Conservation (phyloP, 53 echinoderm and acorn worm species). For the Mesocentrotus franciscanus region DNA sequence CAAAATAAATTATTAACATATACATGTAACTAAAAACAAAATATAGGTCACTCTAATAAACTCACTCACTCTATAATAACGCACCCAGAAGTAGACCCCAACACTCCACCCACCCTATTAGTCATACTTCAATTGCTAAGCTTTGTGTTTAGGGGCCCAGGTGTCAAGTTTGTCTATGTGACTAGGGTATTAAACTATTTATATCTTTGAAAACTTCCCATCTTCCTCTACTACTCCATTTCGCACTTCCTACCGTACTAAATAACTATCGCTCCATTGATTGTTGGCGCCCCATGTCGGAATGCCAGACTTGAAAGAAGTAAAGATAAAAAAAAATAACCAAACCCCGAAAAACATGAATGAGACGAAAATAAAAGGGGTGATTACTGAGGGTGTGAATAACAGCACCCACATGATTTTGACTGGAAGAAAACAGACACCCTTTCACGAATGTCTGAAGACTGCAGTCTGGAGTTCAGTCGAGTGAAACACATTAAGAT, state of each 20-base stretch:
- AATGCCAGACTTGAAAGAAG: background rate
- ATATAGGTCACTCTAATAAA: no score
- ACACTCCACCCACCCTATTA: no score
- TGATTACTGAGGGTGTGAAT: background rate
- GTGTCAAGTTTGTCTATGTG: no score
- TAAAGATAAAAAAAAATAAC: background rate
- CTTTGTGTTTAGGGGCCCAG: no score
- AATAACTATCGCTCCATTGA: background rate
- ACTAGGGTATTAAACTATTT: no score
- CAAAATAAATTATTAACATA: no score
- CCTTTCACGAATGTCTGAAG: background rate
- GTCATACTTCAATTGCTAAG: no score
- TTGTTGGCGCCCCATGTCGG: background rate
- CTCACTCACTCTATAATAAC: no score
- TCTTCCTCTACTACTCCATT: background rate
- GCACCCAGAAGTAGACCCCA: no score
- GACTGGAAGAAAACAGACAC: background rate
- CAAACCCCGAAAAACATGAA: background rate
- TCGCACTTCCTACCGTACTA: background rate
- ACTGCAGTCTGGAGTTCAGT: background rate
- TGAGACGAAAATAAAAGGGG: background rate
- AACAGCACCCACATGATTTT: background rate
- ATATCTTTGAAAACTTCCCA: no score
- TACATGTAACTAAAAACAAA: no score
- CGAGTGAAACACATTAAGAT: constrained; percentile 8